Evolutionary conservation across 2,797 vertebrate species (phyloP).

Genomic region (Silurus aristotelis): DNA sequence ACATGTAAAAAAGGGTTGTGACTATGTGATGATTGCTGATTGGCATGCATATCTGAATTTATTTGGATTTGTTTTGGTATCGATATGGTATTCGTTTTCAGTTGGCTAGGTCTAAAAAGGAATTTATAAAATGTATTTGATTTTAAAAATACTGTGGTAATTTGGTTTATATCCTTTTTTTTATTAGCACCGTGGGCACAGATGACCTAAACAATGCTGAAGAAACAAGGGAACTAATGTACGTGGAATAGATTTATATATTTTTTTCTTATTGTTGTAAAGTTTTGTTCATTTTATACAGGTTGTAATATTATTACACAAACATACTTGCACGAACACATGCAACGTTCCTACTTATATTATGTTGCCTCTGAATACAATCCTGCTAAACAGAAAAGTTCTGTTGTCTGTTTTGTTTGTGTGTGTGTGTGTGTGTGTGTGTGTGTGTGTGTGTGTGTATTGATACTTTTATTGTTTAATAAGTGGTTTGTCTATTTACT

Average conservation of each 20-base stretch:
- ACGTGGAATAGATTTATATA: conserved; percentile 20
- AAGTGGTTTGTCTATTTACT: background rate
- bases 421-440: too few species aligned
- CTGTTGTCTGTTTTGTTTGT: too few species aligned
- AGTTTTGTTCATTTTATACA: background rate
- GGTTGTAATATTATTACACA: background rate
- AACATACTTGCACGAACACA: too few species aligned
- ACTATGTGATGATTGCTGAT: background rate
- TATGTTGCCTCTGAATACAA: background rate
- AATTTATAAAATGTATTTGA: background rate
- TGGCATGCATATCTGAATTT: background rate
- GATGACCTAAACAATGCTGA: conserved; percentile 4
- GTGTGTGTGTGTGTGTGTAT: too few species aligned
- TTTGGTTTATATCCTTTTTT: background rate
- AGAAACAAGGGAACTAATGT: conserved; percentile 37
- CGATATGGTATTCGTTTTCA: background rate
- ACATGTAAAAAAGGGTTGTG: background rate
- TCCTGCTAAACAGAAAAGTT: too few species aligned
- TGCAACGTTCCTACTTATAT: background rate
- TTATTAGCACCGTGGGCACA: conserved; percentile 19
- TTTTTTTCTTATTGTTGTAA: background rate
- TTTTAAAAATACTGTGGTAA: background rate
- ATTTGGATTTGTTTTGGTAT: background rate
- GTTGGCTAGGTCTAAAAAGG: background rate
- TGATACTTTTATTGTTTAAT: too few species aligned